A percentile compares a stretch with the other conserved stretches of the same genome.
phyloP scores from a whole-genome alignment of 2,797 vertebrate species.

The Balearica regulorum region DNA sequence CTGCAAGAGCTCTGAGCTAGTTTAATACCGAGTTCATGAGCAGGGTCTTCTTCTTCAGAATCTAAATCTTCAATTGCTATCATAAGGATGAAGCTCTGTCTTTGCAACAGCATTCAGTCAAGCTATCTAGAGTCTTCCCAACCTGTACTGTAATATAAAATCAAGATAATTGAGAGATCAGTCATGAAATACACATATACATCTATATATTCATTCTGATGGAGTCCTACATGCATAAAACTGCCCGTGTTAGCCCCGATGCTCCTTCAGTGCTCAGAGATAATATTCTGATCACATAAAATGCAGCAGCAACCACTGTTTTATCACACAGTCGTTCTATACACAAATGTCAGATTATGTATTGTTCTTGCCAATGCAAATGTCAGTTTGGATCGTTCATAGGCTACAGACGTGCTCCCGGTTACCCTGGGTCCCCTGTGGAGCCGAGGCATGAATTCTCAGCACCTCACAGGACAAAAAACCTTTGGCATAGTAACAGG shows the following conservation, averaged over 20 bases:
- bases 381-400: background rate
- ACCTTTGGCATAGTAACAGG: background rate
- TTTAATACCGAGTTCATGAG: background rate
- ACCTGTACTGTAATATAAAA: background rate
- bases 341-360: conserved; percentile 22
- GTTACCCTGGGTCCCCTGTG: background rate
- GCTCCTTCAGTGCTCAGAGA: background rate
- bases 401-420: background rate
- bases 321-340: background rate
- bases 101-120: background rate
- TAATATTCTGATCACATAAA: background rate
- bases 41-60: background rate
- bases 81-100: background rate
- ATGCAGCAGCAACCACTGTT: background rate
- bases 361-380: conserved; percentile 14
- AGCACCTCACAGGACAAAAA: background rate
- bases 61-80: background rate
- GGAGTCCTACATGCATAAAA: background rate
- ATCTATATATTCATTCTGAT: background rate
- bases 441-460: background rate
- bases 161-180: background rate
- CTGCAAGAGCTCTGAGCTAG: background rate
- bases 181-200: background rate
- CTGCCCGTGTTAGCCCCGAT: background rate
- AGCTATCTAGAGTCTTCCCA: background rate